Evolutionary conservation across 2,113 vertebrate genomes (phyloP).

Genomic region (Smithornis capensis): DNA sequence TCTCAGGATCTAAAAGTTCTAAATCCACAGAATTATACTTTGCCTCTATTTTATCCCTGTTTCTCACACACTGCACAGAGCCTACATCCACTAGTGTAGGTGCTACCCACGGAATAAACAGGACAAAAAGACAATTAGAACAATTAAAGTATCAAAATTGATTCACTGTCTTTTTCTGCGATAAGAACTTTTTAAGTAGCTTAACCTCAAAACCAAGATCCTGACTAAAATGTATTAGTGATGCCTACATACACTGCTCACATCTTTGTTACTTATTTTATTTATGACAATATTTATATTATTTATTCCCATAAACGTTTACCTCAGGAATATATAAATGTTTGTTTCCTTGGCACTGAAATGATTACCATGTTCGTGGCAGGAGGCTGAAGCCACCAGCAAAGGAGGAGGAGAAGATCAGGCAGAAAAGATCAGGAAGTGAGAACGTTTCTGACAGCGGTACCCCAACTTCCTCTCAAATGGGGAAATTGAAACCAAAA

Average conservation of each 20-base stretch:
- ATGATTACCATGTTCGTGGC: neutral
- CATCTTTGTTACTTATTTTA: neutral
- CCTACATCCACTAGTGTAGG: neutral
- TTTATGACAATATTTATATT: too few relatives aligned
- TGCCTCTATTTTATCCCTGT: neutral
- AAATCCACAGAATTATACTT: neutral
- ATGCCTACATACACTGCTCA: neutral
- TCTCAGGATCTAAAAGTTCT: neutral
- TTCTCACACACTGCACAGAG: neutral
- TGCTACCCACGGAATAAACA: neutral
- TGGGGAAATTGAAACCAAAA: conserved; percentile 1
- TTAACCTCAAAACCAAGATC: neutral
- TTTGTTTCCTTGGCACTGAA: neutral
- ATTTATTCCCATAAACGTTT: neutral
- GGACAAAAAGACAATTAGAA: neutral
- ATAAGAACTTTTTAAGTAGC: neutral
- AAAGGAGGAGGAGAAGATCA: neutral
- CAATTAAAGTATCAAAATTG: neutral
- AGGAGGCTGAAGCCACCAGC: neutral
- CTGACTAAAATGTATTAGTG: neutral
- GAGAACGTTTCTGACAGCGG: neutral
- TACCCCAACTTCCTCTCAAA: neutral
- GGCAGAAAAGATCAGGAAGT: neutral
- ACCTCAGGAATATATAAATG: neutral
- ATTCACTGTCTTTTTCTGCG: neutral